Evolutionary conservation across 2,888 invertebrate species (phyloP), one percentile per base, ranked within the genome.

Genomic region (Phengaris arion): DNA sequence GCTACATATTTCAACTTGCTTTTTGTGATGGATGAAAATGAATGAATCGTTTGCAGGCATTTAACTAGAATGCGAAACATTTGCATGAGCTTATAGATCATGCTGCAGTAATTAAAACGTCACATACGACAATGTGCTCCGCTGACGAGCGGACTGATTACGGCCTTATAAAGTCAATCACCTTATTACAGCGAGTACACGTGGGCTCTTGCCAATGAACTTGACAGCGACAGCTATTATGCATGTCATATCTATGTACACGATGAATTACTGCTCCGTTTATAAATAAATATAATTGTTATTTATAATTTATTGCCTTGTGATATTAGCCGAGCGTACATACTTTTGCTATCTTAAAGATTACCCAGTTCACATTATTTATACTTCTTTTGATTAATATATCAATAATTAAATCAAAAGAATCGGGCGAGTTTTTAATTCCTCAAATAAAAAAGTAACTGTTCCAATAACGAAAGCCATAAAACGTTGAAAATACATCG

Each of bases 141-240:
- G 76, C 80, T 81, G 83, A 83, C 82, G 80, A 81, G 80, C 76
- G 77, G 59, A 76, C 76, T 88, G 87, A 89, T 90, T 89, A 87
- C 84, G 79, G 78, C 84, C 84, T 83, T 88, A 87, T 84, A 79
- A 83, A 88, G 91, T 91, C 91, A 92, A 85, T 91, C 87, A 92
- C 90, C 91, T 91, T 85, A 83, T 78, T 83, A 82, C 82, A 83
- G 81, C 88, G 87, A 85, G 81, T 35, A 35, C 87, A 90, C 90
- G 91, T 92, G 88, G 89, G 89, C 80, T 81, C 80, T 88, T 86
- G 89, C 86, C 91, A 92, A 87, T 93, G 91, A 93, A 92, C 92
- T 93, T 92, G 90, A 79, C 79, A 80, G 80, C 81, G 80, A 80
- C 81, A 81, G 81, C 79, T 82, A 84, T 83, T 79, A 79, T 83